phyloP scores from a whole-genome alignment of 2,797 vertebrate species.

The Meriones psammophilus region DNA sequence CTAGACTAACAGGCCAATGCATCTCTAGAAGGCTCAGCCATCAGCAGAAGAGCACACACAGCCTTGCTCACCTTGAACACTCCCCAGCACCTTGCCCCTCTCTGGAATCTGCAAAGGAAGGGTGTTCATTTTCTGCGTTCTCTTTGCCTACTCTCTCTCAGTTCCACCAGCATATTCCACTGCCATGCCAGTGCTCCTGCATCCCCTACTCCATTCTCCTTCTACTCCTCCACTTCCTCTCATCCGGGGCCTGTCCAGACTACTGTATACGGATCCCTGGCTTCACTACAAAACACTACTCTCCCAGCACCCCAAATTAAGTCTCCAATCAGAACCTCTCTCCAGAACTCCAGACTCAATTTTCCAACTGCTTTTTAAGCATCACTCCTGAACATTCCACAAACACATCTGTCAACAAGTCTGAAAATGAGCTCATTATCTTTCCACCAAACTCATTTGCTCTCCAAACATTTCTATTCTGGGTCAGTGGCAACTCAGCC shows the following conservation, averaged over 20 bases:
- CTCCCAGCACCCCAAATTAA: background rate
- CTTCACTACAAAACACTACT: background rate
- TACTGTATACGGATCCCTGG: background rate
- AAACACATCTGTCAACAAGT: background rate
- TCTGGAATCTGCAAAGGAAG: background rate
- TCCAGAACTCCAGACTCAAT: constrained; percentile 10
- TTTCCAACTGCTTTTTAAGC: background rate
- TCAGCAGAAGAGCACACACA: background rate
- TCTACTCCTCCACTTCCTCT: background rate
- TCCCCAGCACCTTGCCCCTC: background rate
- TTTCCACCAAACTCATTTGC: background rate
- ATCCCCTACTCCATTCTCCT: background rate
- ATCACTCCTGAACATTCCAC: background rate
- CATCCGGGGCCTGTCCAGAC: background rate
- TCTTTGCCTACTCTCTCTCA: background rate
- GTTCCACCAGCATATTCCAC: background rate
- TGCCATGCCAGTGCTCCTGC: background rate
- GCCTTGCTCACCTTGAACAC: background rate
- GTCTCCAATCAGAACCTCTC: background rate
- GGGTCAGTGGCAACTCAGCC: background rate
- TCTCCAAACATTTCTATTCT: background rate
- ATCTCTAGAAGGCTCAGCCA: background rate
- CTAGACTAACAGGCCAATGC: background rate
- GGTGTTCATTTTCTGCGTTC: background rate
- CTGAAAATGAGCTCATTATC: background rate